A percentile compares a stretch with the other conserved stretches of the same genome.
Evolutionary conservation across 2,888 invertebrate genomes (phyloP).

Genomic region (Osmoderma eremita): DNA sequence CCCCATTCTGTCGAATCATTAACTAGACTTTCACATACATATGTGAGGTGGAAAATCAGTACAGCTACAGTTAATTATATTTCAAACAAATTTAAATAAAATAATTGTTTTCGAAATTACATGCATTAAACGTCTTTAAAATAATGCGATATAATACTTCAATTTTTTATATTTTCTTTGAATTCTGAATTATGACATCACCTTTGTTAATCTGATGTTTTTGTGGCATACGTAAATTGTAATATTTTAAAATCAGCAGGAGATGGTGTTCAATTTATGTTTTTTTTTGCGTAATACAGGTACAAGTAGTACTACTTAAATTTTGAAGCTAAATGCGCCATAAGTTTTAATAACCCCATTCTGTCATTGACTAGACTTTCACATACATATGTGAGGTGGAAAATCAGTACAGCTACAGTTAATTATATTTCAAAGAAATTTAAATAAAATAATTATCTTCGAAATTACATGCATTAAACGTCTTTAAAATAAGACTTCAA

Average conservation of each 20-base stretch:
- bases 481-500: too few species aligned
- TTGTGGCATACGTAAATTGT: constrained; percentile 7
- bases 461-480: too few species aligned
- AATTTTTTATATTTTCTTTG: too few species aligned
- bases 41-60: constrained; percentile 1
- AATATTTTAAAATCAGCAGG: constrained; percentile 1
- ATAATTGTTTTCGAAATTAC: too few species aligned
- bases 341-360: constrained; percentile 3
- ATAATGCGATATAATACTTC: too few species aligned
- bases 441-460: too few species aligned
- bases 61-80: neutral
- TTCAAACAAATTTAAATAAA: too few species aligned
- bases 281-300: constrained; percentile 1
- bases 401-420: neutral
- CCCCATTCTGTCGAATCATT: constrained; percentile 6
- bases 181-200: neutral
- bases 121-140: too few species aligned
- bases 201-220: constrained; percentile 14
- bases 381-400: constrained; percentile 12
- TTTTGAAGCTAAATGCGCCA: neutral
- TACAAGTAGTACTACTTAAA: neutral
- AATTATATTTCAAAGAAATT: too few species aligned
- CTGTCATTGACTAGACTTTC: constrained; percentile 12
- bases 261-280: neutral
- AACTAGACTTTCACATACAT: constrained; percentile 21